A percentile compares a stretch with the other conserved stretches of the same genome.
Conservation (phyloP, 1,140 invertebrate species). For the Neodiprion fabricii region DNA sequence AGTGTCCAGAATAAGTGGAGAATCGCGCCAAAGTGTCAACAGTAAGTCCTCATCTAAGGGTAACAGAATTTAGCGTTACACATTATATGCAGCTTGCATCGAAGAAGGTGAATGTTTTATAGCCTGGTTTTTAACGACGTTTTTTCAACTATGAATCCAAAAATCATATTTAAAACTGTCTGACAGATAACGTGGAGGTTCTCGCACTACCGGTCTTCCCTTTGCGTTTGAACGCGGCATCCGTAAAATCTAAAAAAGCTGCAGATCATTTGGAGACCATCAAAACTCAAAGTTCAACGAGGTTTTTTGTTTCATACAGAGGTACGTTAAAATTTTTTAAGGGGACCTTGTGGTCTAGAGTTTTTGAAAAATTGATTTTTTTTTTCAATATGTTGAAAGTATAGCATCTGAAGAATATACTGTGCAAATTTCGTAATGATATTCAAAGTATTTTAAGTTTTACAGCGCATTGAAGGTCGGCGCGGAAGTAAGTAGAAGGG, state of each 20-base stretch:
- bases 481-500: no score
- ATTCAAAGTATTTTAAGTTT: no score
- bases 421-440: no score
- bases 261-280: constrained; percentile 1
- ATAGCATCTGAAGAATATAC: no score
- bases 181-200: neutral
- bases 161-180: neutral
- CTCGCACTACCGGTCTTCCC: neutral
- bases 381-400: neutral
- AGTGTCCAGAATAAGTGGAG: no score
- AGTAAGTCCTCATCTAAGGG: no score
- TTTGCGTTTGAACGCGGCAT: neutral
- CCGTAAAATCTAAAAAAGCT: neutral
- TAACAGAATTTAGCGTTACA: no score
- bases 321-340: neutral
- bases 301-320: constrained; percentile 10
- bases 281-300: neutral
- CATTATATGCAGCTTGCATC: neutral
- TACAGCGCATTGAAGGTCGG: no score
- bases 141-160: neutral
- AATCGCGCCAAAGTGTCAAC: no score
- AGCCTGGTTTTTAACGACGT: neutral
- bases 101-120: neutral
- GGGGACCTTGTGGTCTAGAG: no score
- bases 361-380: neutral